Evolutionary conservation across 1,140 invertebrate genomes (phyloP), one percentile per base, ranked within the genome.

Genomic region (Zaprionus ornatus): DNA sequence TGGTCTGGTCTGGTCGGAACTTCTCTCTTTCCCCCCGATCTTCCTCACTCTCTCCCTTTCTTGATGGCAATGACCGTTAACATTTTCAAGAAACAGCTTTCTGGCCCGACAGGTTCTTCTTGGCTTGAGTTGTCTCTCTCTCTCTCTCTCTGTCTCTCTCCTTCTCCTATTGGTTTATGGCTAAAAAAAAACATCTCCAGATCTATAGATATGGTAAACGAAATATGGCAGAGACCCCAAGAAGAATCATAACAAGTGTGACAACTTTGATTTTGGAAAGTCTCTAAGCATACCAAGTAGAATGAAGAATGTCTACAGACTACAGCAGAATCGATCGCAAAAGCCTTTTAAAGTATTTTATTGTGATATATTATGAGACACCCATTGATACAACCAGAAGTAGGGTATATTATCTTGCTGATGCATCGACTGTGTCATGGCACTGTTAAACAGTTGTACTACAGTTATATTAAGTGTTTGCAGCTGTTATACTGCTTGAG

Each of bases 41-140:
- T 2, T 7, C 25, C 45, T n/a, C 32, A 32, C 29, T 29, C 40
- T 29, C 29, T 55, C 50, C 17, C 29, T 42, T 17, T 55, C 60
- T 29, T 32, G 13, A 37, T 88, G 19, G 19, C 45, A 88, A 88
- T 90, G 84, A 88, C 85, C 84, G 84, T 88, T 81, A 81, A 81
- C 80, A 84, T 81, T 79, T 88, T 66, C 45, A 67, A 87, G 84
- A 71, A 69, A 74, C 57, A 40, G 63, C 67, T 48, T 80, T 66
- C 60, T 69, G 74, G 72, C 57, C 19, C 62, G 62, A 75, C 68
- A 61, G 74, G 71, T 66, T 86, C 75, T 86, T 65, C 32, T 9
- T 9, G 23, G 21, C 23, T 60, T 55, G 42, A 62, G 75, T 48
- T 62, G 64, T 61, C 48, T 29, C 60, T 74, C n/a, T 6, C 40